A percentile compares a stretch with the other conserved stretches of the same genome.
These are phyloP conservation scores for Dasyprocta punctata DNA, from an alignment of 2,113 vertebrate genomes.

Conservation along the genomic window DNA sequence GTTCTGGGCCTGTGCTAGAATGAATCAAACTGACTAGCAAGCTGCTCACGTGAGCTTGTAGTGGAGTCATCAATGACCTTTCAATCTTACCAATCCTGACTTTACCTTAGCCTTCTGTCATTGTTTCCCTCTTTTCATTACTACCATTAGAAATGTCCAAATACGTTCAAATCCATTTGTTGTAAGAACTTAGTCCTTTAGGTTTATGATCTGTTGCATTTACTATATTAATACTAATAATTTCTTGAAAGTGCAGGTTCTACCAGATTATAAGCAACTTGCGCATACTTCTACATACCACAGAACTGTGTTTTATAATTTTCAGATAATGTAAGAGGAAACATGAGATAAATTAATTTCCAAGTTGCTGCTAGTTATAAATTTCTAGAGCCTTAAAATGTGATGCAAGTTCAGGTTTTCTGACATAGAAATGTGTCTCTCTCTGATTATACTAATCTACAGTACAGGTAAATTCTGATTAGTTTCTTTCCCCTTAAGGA, in stretches of 20 bases:
- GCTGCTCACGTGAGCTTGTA: background rate
- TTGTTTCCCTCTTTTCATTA: background rate
- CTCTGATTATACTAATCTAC: background rate
- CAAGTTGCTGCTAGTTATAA: background rate
- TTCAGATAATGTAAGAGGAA: background rate
- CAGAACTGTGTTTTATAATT: background rate
- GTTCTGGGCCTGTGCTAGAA: background rate
- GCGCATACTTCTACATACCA: background rate
- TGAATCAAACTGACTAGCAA: background rate
- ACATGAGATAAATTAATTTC: background rate
- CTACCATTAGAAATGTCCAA: background rate
- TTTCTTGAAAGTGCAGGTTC: background rate
- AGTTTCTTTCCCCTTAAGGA: background rate
- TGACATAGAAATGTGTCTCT: background rate
- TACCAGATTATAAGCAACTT: background rate
- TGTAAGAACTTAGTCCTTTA: background rate
- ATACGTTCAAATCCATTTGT: background rate
- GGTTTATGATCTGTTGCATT: background rate
- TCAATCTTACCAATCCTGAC: background rate
- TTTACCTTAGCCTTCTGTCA: background rate
- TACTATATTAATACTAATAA: background rate
- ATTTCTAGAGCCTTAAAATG: background rate
- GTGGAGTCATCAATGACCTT: background rate
- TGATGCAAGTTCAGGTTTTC: background rate
- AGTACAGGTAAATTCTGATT: background rate